Conservation (phyloP, 2,888 invertebrate species). For the Nomada hirtipes region DNA sequence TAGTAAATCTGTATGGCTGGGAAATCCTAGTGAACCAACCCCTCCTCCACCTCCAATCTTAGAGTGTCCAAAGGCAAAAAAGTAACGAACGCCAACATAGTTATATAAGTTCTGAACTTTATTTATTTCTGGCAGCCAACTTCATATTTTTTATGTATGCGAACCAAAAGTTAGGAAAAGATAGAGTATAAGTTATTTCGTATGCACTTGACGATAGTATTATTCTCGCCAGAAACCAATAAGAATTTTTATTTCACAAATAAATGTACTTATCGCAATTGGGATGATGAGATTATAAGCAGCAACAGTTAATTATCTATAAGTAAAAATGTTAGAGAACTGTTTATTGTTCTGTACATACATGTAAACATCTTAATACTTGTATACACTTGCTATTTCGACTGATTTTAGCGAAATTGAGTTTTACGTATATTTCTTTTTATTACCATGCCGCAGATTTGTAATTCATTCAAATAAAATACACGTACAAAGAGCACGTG, state of each 20-base stretch:
- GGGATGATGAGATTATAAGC: constrained; percentile 1
- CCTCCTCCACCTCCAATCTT: constrained; percentile 76
- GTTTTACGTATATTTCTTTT: constrained; percentile 31
- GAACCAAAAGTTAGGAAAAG: not conserved
- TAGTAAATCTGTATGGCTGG: constrained; percentile 81
- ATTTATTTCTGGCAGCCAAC: not conserved
- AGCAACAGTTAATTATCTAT: constrained; percentile 22
- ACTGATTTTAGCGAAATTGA: constrained; percentile 9
- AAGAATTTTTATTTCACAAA: not conserved
- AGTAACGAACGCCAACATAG: constrained; percentile 62
- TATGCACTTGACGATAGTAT: constrained; percentile 31
- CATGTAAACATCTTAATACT: constrained; percentile 9
- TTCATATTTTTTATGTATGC: no score
- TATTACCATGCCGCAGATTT: constrained; percentile 1
- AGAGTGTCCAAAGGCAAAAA: constrained; percentile 75
- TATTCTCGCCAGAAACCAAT: not conserved
- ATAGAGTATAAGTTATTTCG: constrained; percentile 1
- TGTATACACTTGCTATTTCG: not conserved
- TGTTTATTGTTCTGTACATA: constrained; percentile 27
- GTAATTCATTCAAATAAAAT: constrained; percentile 43
- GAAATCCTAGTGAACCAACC: constrained; percentile 79
- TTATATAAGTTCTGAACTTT: constrained; percentile 3
- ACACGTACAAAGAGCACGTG: not conserved
- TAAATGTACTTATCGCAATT: constrained; percentile 12
- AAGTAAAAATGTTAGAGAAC: not conserved